These are phyloP conservation scores for Scaptodrosophila latifasciaeformis DNA, from an alignment of 2,888 invertebrate species.

Conservation along the genomic window DNA sequence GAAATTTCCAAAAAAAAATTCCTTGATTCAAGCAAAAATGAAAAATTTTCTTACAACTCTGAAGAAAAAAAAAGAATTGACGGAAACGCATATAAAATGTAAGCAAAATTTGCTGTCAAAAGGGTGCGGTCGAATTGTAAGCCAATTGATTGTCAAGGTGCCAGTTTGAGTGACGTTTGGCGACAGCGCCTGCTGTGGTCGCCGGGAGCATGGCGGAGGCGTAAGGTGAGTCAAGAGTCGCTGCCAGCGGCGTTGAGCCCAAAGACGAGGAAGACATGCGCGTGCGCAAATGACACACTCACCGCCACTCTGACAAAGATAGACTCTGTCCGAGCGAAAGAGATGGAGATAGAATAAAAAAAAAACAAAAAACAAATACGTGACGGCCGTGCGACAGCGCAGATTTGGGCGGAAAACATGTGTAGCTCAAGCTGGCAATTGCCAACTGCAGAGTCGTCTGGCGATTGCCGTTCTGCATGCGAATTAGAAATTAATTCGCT, in stretches of 20 bases:
- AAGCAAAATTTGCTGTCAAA: too few relatives aligned
- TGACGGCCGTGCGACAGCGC: slow-evolving; percentile 59
- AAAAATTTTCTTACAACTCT: too few relatives aligned
- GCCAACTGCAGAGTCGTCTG: slow-evolving; percentile 40
- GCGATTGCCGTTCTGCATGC: slow-evolving; percentile 68
- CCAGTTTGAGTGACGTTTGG: slow-evolving; percentile 48
- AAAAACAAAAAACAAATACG: too few relatives aligned
- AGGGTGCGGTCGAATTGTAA: too few relatives aligned
- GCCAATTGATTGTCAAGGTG: slow-evolving; percentile 33
- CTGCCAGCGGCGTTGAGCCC: neutral
- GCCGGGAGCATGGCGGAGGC: slow-evolving; percentile 9
- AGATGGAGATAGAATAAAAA: too few relatives aligned
- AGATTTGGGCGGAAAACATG: slow-evolving; percentile 71
- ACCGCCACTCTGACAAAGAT: neutral
- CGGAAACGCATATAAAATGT: too few relatives aligned
- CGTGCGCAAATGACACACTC: slow-evolving; percentile 33
- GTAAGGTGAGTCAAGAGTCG: too few relatives aligned
- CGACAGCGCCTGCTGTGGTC: slow-evolving; percentile 29
- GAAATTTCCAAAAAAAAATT: too few relatives aligned
- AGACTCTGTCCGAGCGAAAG: neutral
- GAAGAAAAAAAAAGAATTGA: too few relatives aligned
- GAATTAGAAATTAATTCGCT: slow-evolving; percentile 70
- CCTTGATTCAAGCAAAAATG: too few relatives aligned
- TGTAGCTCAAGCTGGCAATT: slow-evolving; percentile 72
- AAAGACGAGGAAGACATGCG: slow-evolving; percentile 24